Evolutionary conservation across 2,113 vertebrate genomes (phyloP).

Genomic region (Rhadina sibilatrix): DNA sequence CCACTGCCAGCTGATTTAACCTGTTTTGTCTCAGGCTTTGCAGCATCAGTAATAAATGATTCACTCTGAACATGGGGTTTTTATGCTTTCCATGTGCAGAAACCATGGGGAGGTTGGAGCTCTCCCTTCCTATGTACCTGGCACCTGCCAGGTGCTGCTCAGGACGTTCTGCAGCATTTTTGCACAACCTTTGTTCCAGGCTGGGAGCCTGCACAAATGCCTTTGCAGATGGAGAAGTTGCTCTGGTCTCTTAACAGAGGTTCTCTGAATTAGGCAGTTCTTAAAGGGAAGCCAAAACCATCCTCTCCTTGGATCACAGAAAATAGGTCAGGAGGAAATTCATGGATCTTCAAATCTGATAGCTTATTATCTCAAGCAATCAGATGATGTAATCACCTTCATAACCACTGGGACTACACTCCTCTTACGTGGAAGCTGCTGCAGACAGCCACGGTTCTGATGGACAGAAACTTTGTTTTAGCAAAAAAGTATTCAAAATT

Average conservation of each 20-base stretch:
- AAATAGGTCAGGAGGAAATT: not conserved
- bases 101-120: not conserved
- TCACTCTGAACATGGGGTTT: not conserved
- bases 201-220: not conserved
- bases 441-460: not conserved
- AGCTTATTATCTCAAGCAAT: not conserved
- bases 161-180: not conserved
- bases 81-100: not conserved
- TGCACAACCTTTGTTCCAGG: not conserved
- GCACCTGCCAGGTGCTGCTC: not conserved
- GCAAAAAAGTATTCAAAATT: not conserved
- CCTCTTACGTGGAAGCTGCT: not conserved
- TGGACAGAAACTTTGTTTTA: not conserved
- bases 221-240: not conserved
- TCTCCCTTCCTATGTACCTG: not conserved
- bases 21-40: not conserved
- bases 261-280: not conserved
- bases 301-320: not conserved
- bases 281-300: not conserved
- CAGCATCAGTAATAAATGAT: not conserved
- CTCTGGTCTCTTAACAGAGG: not conserved
- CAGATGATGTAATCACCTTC: not conserved
- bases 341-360: not conserved
- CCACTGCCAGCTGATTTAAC: conserved; percentile 11
- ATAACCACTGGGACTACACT: not conserved